These are phyloP conservation scores for Kradibia gibbosae DNA, from an alignment of 1,140 invertebrate genomes.

Conservation along the genomic window DNA sequence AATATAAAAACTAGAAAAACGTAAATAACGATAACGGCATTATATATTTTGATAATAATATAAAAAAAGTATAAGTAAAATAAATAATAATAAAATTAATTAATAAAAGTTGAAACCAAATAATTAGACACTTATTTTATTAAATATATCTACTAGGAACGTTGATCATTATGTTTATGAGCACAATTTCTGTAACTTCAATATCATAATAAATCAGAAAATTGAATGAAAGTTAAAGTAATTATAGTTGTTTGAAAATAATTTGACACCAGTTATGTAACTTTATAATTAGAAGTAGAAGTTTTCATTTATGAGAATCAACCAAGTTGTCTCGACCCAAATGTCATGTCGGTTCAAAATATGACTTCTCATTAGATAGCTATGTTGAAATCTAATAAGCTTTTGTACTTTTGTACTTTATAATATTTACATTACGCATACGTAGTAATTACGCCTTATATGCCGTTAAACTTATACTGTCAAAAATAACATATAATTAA, in stretches of 20 bases:
- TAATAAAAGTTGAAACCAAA: no score
- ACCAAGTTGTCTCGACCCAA: not conserved
- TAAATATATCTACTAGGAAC: not conserved
- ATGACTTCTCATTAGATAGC: not conserved
- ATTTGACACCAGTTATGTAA: not conserved
- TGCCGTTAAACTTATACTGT: no score
- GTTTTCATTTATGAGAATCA: not conserved
- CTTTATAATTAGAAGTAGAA: not conserved
- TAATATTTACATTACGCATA: no score
- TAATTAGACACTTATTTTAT: not conserved
- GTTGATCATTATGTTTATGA: not conserved
- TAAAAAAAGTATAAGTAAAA: no score
- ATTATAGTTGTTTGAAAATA: not conserved
- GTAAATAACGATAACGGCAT: no score
- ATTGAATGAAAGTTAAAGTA: not conserved
- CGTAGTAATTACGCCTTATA: no score
- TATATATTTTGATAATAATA: no score
- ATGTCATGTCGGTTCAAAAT: not conserved
- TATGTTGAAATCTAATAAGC: not conserved
- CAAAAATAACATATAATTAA: no score
- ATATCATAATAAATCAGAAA: not conserved
- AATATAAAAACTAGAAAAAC: no score
- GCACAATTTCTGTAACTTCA: not conserved
- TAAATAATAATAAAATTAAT: no score
- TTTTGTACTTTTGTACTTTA: not conserved